Evolutionary conservation across 2,888 invertebrate species (phyloP), one percentile per base, ranked within the genome.

Genomic region (Operophtera brumata): DNA sequence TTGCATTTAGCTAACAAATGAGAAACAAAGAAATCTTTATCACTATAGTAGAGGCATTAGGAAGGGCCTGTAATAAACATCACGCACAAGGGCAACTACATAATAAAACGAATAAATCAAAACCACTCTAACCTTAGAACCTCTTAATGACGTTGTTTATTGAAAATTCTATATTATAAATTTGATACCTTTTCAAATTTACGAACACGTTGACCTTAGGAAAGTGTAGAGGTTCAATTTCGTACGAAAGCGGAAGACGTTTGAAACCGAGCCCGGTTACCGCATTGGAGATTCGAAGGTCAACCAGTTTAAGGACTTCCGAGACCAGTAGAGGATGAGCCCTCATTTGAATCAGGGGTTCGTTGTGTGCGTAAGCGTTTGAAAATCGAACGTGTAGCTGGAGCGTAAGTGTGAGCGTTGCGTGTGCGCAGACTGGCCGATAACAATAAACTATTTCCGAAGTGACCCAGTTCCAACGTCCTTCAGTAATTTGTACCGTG

Each of bases 391-490:
- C 42, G 43, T 75, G 66, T 60, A 42, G 67, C 65, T 72, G 63
- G 69, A 74, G 80, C 76, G 79, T 74, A 80, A 75, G 80, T 81
- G 80, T 78, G 78, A 78, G 86, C 76, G 76, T 80, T 82, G 82
- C 86, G 85, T 86, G 85, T 75, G 84, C 86, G 86, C 88, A 80
- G 79, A 77, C 83, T 81, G 80, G 84, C 82, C 88, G 88, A 89
- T 90, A 90, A 90, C 90, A 90, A 90, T 90, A 89, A 89, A 89
- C 88, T 90, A 90, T 90, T 90, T 90, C 87, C 89, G 90, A 90
- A 90, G 87, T 90, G 90, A 89, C 89, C 89, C 82, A 90, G 86
- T 87, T 90, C 75, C 77, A 78, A 84, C 89, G 90, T 90, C 90
- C 90, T 90, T 90, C 89, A 77, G 83, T 73, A 87, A 88, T 88